Conservation (phyloP, 2,797 vertebrate genomes). For the Rhinichthys osculus region DNA sequence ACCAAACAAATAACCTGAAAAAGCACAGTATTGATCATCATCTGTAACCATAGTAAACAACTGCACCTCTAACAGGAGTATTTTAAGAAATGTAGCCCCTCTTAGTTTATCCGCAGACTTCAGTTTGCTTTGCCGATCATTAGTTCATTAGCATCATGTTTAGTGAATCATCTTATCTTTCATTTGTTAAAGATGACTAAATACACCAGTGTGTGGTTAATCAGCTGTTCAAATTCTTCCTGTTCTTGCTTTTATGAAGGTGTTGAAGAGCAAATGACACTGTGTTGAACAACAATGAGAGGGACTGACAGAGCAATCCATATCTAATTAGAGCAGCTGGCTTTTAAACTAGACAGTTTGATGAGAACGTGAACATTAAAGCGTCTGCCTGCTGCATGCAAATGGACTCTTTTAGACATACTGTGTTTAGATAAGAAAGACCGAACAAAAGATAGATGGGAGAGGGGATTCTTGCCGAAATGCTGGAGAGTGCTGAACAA, state of each 20-base stretch:
- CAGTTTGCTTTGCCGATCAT: neutral
- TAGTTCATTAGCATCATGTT: neutral
- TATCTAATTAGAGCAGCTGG: conserved; percentile 82
- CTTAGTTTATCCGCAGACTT: neutral
- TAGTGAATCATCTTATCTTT: neutral
- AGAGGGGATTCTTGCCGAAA: neutral
- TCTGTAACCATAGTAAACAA: neutral
- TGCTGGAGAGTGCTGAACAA: conserved; percentile 9
- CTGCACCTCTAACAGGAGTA: neutral
- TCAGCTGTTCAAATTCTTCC: conserved; percentile 73
- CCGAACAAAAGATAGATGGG: conserved; percentile 26
- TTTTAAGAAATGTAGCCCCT: neutral
- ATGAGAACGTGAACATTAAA: conserved; percentile 70
- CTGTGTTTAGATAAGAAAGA: conserved; percentile 46
- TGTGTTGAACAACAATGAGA: conserved; percentile 71
- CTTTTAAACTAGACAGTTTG: conserved; percentile 77
- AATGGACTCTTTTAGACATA: conserved; percentile 49
- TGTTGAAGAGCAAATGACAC: conserved; percentile 72
- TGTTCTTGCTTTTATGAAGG: conserved; percentile 54
- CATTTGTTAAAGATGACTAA: conserved; percentile 9
- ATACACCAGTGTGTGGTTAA: conserved; percentile 37
- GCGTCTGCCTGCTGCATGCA: conserved; percentile 60
- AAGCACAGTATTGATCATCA: neutral
- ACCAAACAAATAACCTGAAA: conserved; percentile 19
- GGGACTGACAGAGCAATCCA: conserved; percentile 73